Evolutionary conservation across 2,113 vertebrate species (phyloP).

Genomic region (Semicossyphus pulcher): DNA sequence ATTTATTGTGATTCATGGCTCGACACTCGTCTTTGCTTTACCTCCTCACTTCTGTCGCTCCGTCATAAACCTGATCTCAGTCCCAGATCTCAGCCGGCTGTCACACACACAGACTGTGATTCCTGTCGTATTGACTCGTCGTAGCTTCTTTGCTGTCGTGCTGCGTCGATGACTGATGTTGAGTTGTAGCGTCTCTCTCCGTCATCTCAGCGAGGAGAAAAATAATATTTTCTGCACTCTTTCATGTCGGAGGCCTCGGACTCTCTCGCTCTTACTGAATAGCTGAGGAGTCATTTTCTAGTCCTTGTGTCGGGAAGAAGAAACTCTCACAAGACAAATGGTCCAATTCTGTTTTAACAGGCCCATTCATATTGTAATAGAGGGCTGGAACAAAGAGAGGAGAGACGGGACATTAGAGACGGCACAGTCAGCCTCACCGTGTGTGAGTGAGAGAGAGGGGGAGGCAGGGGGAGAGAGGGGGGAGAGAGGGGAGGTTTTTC

Average conservation of each 20-base stretch:
- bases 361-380: slow-evolving; percentile 78
- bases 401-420: slow-evolving; percentile 68
- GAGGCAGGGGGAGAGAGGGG: slow-evolving; percentile 22
- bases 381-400: slow-evolving; percentile 67
- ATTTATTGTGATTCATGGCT: slow-evolving; percentile 25
- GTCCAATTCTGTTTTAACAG: slow-evolving; percentile 77
- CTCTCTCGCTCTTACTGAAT: slow-evolving; percentile 64
- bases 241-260: slow-evolving; percentile 59
- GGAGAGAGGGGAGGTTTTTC: slow-evolving; percentile 51
- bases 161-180: slow-evolving; percentile 29
- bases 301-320: slow-evolving; percentile 66
- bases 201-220: slow-evolving; percentile 47
- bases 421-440: slow-evolving; percentile 71
- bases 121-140: slow-evolving; percentile 41
- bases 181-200: slow-evolving; percentile 32
- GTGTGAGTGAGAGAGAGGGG: slow-evolving; percentile 34
- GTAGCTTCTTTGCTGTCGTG: slow-evolving; percentile 52
- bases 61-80: slow-evolving; percentile 11
- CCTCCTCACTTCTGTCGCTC: slow-evolving; percentile 13
- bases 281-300: slow-evolving; percentile 75
- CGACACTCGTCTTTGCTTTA: slow-evolving; percentile 29
- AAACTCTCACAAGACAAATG: slow-evolving; percentile 77
- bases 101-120: slow-evolving; percentile 35
- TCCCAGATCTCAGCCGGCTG: slow-evolving; percentile 14
- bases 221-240: slow-evolving; percentile 38